Evolutionary conservation across 2,113 vertebrate genomes (phyloP), one percentile per base, ranked within the genome.

Genomic region (Nyctereutes procyonoides): DNA sequence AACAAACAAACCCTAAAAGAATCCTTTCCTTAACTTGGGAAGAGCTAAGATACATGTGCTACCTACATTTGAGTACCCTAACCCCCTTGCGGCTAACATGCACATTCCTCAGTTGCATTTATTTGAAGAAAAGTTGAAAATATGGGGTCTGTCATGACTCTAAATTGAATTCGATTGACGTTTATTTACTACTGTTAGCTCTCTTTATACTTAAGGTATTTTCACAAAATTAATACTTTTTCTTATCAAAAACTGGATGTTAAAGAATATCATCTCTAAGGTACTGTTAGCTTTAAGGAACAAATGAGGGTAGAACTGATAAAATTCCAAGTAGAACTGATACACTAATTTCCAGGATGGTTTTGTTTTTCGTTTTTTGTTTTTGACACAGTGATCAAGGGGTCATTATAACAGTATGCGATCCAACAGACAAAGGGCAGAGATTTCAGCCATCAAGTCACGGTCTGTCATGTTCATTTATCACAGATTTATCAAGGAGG

Each of bases 81-180:
- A 32, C 3, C 56, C 26, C 26, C 26, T 56, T 4, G 7, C 15
- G 4, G 13, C 13, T 8, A 69, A 19, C 9, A 43, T 0, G 6
- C 14, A 30, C 2, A 4, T 43, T 58, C 15, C 62, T 38, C 8
- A 58, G 10, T 5, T 32, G 11, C 32, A 62, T 20, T 83, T 65
- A 87, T 51, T 80, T 84, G 38, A 20, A 19, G 53, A 56, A 32
- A 84, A 67, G n/a, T 19, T 35, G 51, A 87, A 82, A 58, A 80
- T 15, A 43, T 6, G 10, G 32, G 43, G 16, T 48, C 12, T 62
- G 51, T 73, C 53, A 35, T 63, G 32, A 60, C n/a, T 63, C 14
- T 35, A 74, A 79, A 77, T 6, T 51, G 32, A 62, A 73, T 74
- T 74, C 4, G 35, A 26, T 55, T 30, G 32, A n/a, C 48, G 73